These are phyloP conservation scores for Drosophila sechellia DNA, from an alignment of 1,140 invertebrate species.

Conservation along the genomic window DNA sequence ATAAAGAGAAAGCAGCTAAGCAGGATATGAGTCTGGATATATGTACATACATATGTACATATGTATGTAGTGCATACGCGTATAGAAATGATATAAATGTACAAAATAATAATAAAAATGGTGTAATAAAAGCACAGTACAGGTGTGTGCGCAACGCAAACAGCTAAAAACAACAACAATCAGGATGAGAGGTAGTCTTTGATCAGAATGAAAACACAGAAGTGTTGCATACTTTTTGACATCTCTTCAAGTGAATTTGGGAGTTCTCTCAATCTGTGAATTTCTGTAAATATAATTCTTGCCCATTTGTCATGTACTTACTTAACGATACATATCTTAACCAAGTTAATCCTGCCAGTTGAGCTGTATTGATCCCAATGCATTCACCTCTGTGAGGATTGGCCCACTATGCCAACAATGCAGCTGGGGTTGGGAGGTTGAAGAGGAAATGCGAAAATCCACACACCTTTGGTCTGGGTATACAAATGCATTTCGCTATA, in stretches of 20 bases:
- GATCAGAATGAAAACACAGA: neutral
- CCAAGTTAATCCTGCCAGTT: neutral
- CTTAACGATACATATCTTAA: neutral
- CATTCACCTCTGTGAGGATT: neutral
- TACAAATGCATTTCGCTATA: conserved; percentile 33
- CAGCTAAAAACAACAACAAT: neutral
- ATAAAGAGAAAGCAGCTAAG: neutral
- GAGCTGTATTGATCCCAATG: neutral
- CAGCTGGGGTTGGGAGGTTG: neutral
- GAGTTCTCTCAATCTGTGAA: neutral
- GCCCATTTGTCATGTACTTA: neutral
- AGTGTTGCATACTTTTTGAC: neutral
- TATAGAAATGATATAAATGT: neutral
- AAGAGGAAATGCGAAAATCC: conserved; percentile 35
- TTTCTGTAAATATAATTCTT: neutral
- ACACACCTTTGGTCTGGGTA: conserved; percentile 20
- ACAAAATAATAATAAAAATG: conserved; percentile 22
- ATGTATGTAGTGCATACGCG: neutral
- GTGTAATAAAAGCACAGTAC: neutral
- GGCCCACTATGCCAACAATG: conserved; percentile 15
- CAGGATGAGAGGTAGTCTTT: neutral
- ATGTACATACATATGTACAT: neutral
- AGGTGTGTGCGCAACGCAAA: neutral
- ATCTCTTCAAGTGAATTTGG: neutral
- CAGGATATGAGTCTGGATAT: neutral